Percentiles rank a stretch among this genome's conserved stretches.
These are phyloP conservation scores for Polypedilum vanderplanki DNA, from an alignment of 1,140 invertebrate genomes.

Conservation along the genomic window DNA sequence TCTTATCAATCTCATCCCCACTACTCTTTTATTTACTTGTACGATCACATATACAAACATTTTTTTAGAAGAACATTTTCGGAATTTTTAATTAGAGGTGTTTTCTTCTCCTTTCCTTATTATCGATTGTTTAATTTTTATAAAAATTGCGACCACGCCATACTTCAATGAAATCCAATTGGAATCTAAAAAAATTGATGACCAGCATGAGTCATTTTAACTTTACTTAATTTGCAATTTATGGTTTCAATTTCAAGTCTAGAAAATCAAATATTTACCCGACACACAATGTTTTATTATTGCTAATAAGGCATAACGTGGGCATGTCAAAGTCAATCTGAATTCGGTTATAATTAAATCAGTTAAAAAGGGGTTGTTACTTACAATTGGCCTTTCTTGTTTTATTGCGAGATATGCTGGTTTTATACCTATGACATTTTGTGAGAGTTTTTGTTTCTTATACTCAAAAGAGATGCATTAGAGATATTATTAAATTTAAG, in stretches of 20 bases:
- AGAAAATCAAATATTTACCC: conserved; percentile 19
- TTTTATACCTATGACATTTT: too few relatives aligned
- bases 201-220: not conserved
- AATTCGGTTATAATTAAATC: not conserved
- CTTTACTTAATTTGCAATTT: not conserved
- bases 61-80: not conserved
- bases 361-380: not conserved
- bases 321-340: not conserved
- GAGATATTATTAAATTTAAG: too few relatives aligned
- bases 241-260: not conserved
- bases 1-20: conserved; percentile 1
- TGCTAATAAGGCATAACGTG: conserved; percentile 11
- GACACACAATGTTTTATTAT: not conserved
- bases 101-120: not conserved
- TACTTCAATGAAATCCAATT: not conserved
- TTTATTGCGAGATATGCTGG: too few relatives aligned
- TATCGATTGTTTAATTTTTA: not conserved
- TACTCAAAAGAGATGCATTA: too few relatives aligned
- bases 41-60: not conserved
- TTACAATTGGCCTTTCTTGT: too few relatives aligned
- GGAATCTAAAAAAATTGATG: not conserved
- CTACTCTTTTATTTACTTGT: not conserved
- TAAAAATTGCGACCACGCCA: not conserved
- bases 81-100: conserved; percentile 5
- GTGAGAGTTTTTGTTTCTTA: too few relatives aligned